These are phyloP conservation scores for Melikaiella ostensackeni DNA, from an alignment of 2,888 invertebrate species.

Conservation along the genomic window DNA sequence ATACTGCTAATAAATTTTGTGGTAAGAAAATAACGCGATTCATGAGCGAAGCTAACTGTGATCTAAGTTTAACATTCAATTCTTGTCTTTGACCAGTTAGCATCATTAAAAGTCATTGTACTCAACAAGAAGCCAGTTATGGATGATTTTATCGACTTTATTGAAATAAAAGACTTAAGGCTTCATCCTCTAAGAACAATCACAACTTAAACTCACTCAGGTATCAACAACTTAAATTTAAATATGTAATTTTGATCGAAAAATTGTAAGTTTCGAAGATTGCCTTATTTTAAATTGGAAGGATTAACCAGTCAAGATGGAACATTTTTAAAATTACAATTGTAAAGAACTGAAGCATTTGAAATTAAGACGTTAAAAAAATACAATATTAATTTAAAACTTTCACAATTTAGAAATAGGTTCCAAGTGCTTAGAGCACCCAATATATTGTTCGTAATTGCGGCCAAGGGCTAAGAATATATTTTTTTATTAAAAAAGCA, in stretches of 20 bases:
- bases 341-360: too few species aligned
- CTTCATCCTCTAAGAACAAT: neutral
- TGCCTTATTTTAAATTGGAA: too few species aligned
- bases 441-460: too few species aligned
- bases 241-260: neutral
- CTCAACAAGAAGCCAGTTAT: conserved; percentile 8
- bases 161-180: neutral
- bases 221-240: neutral
- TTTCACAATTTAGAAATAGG: too few species aligned
- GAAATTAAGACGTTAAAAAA: too few species aligned
- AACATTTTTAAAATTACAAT: too few species aligned
- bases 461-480: too few species aligned
- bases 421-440: too few species aligned
- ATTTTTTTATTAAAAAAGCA: too few species aligned
- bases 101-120: conserved; percentile 7
- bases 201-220: neutral
- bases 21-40: neutral
- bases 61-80: neutral
- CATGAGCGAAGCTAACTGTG: neutral
- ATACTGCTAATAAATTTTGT: neutral
- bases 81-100: neutral
- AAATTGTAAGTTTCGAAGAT: too few species aligned
- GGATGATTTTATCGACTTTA: conserved; percentile 15
- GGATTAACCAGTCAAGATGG: too few species aligned
- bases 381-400: too few species aligned